A percentile compares a stretch with the other conserved stretches of the same genome.
These are phyloP conservation scores for Galerucella calmariensis DNA, from an alignment of 2,888 invertebrate species.

Conservation along the genomic window DNA sequence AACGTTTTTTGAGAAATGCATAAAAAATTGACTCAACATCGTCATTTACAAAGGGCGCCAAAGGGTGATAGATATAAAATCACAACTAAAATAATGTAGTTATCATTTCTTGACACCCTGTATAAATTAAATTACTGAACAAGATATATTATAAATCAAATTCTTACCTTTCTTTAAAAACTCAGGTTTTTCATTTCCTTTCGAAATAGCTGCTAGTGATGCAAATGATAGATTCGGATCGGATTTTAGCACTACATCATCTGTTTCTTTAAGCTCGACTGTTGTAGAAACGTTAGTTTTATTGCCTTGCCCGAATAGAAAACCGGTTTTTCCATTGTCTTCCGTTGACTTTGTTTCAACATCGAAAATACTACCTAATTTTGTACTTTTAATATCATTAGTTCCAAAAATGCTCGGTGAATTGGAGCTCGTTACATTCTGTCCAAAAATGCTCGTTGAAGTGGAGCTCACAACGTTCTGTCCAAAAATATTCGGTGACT, in stretches of 20 bases:
- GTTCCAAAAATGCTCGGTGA: constrained; percentile 7
- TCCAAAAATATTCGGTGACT: constrained; percentile 8
- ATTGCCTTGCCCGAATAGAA: neutral
- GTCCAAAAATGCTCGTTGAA: constrained; percentile 9
- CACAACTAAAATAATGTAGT: too few relatives aligned
- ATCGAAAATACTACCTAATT: neutral
- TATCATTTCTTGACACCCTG: neutral
- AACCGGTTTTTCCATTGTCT: neutral
- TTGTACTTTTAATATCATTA: neutral
- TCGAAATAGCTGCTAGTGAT: constrained; percentile 56
- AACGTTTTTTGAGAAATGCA: too few relatives aligned
- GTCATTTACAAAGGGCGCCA: too few relatives aligned
- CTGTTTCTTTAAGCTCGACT: constrained; percentile 48
- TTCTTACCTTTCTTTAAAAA: constrained; percentile 45
- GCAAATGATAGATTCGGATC: constrained; percentile 61
- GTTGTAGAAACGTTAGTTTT: constrained; percentile 21
- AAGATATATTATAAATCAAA: neutral
- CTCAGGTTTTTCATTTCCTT: constrained; percentile 44
- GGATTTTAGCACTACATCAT: constrained; percentile 57
- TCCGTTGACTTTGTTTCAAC: neutral
- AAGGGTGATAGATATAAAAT: too few relatives aligned
- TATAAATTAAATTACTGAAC: neutral
- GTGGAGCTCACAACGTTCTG: neutral
- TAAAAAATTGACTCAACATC: too few relatives aligned
- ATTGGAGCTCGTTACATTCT: constrained; percentile 2